Evolutionary conservation across 1,140 invertebrate species (phyloP).

Genomic region (Muscidifurax raptorellus): DNA sequence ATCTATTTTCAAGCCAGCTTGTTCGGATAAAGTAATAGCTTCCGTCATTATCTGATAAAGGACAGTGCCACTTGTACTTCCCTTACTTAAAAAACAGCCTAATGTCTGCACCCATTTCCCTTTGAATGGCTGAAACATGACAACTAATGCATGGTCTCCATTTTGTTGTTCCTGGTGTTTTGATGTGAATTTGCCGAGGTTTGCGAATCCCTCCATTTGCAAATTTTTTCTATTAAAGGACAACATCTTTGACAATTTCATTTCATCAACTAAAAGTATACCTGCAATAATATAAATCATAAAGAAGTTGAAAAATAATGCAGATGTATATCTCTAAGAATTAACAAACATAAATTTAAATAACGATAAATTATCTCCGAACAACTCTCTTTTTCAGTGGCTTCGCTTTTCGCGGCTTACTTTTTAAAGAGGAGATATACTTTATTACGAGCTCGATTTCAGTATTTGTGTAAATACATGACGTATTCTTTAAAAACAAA

Average conservation of each 20-base stretch:
- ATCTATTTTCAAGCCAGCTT: constrained; percentile 44
- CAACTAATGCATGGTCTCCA: constrained; percentile 57
- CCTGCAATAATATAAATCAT: constrained; percentile 1
- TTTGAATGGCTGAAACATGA: constrained; percentile 56
- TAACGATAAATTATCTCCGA: not conserved
- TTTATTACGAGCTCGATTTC: too few species aligned
- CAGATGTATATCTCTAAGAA: not conserved
- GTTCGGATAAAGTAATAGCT: constrained; percentile 45
- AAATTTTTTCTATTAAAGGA: not conserved
- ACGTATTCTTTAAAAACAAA: too few species aligned
- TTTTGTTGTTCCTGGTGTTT: constrained; percentile 41
- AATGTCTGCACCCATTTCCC: constrained; percentile 54
- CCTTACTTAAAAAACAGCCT: constrained; percentile 56
- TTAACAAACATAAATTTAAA: not conserved
- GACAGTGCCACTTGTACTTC: constrained; percentile 49
- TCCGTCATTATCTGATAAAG: constrained; percentile 53
- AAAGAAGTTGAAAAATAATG: not conserved
- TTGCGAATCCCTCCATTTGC: constrained; percentile 25
- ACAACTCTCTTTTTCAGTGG: too few species aligned
- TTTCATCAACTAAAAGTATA: constrained; percentile 5
- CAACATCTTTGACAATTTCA: constrained; percentile 9
- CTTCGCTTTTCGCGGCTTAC: not conserved
- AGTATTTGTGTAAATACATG: too few species aligned
- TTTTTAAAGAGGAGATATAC: too few species aligned
- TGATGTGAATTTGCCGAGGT: constrained; percentile 47